Evolutionary conservation across 2,113 vertebrate species (phyloP), one percentile per base, ranked within the genome.

Genomic region (Semicossyphus pulcher): DNA sequence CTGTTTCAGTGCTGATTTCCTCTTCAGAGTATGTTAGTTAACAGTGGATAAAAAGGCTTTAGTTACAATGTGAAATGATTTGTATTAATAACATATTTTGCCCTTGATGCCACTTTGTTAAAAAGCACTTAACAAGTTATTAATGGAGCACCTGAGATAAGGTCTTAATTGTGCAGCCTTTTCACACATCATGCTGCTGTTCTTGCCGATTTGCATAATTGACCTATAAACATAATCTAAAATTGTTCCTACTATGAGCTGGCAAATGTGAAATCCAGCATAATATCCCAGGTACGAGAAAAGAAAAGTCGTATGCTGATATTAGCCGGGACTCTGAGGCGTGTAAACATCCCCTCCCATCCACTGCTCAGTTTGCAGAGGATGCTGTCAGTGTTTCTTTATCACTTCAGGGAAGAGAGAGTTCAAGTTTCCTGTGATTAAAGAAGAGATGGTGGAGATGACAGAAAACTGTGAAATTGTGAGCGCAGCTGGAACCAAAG

Each of bases 31-130:
- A n/a, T n/a, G n/a, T n/a, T 5, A 11, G n/a, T 23, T 48, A 52
- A 61, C 58, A 41, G 3, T 37, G 18, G 15, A 48, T 75, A 70
- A 62, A 49, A 72, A 60, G 31, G 49, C 39, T 66, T 54, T 20
- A 75, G 56, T 66, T 69, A 65, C 16, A 68, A 34, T 28, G 42
- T 48, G 12, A n/a, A n/a, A n/a, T 59, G 64, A 76, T 77, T 72
- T 80, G 29, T 69, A 73, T 76, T 85, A 72, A 85, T 70, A 84
- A 86, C 73, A 52, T 29, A 70, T 76, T 80, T 83, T 34, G 62
- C 76, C 21, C 59, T 58, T 28, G 26, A 49, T 77, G 72, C 47
- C 2, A 14, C 63, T 66, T 65, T 73, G 52, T 73, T 60, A 45
- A 76, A 69, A 39, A 61, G 29, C 53, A 16, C 62, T 42, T 10